A percentile compares a stretch with the other conserved stretches of the same genome.
These are phyloP conservation scores for Enteromius radiatus DNA, from an alignment of 2,797 vertebrate species.

Conservation along the genomic window DNA sequence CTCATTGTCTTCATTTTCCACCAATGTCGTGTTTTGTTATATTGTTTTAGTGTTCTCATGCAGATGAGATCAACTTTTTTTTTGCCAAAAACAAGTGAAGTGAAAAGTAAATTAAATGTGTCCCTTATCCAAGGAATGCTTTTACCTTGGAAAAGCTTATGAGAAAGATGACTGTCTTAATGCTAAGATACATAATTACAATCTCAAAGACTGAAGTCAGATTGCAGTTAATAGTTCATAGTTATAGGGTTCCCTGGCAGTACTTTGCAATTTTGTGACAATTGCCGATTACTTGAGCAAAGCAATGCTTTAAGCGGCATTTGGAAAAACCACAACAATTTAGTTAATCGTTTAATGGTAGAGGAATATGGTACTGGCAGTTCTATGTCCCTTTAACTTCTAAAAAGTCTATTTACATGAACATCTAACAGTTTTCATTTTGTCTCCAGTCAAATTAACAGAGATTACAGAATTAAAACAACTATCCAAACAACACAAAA, in stretches of 20 bases:
- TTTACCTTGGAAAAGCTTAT: not conserved
- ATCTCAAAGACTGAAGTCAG: not conserved
- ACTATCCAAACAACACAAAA: conserved; percentile 8
- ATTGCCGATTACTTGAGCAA: conserved; percentile 3
- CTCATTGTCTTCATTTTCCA: conserved; percentile 9
- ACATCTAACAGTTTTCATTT: conserved; percentile 22
- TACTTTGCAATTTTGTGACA: conserved; percentile 9
- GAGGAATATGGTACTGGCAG: conserved; percentile 41
- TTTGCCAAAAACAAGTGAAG: not conserved
- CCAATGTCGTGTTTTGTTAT: not conserved
- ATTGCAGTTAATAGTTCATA: conserved; percentile 6
- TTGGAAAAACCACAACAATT: conserved; percentile 42
- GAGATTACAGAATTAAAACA: not conserved
- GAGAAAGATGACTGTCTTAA: not conserved
- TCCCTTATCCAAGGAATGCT: not conserved
- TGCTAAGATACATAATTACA: not conserved
- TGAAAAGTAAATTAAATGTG: not conserved
- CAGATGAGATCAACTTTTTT: not conserved
- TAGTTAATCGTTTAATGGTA: conserved; percentile 41
- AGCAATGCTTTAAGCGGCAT: conserved; percentile 19
- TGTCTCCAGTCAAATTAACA: conserved; percentile 3
- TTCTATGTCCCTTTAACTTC: conserved; percentile 41
- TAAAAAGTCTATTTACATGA: conserved; percentile 30
- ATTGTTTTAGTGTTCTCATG: not conserved
- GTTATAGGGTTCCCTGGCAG: conserved; percentile 10